These are phyloP conservation scores for Camptogramma bilineatum DNA, from an alignment of 2,888 invertebrate genomes.

Conservation along the genomic window DNA sequence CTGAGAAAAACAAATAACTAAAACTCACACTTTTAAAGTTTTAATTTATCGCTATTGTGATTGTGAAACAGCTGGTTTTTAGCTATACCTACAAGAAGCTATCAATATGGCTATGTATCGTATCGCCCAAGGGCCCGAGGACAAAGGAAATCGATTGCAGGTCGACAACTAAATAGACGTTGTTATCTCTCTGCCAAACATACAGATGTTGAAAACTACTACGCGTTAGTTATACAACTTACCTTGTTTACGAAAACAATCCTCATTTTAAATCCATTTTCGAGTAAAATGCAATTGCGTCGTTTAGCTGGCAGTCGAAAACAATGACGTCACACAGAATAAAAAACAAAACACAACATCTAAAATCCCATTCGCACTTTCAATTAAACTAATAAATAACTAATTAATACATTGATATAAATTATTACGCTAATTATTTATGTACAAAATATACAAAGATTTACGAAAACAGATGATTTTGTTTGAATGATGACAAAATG, in stretches of 20 bases:
- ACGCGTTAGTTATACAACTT: conserved; percentile 55
- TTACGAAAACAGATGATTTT: conserved; percentile 81
- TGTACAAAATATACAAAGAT: conserved; percentile 78
- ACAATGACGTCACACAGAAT: conserved; percentile 86
- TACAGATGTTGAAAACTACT: conserved; percentile 45
- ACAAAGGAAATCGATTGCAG: conserved; percentile 83
- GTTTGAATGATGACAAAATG: conserved; percentile 54
- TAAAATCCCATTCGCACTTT: conserved; percentile 63
- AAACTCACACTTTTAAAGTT: not conserved
- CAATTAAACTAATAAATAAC: conserved; percentile 53
- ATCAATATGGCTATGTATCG: conserved; percentile 44
- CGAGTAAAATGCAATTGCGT: conserved; percentile 86
- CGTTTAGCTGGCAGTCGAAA: conserved; percentile 85
- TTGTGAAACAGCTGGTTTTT: conserved; percentile 67
- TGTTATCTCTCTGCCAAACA: conserved; percentile 34
- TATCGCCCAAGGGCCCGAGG: conserved; percentile 66
- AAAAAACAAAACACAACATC: conserved; percentile 69
- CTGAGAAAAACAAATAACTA: conserved; percentile 5
- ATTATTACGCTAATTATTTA: conserved; percentile 69
- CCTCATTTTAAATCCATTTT: conserved; percentile 84
- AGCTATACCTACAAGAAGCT: conserved; percentile 39
- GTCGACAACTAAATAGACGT: conserved; percentile 50
- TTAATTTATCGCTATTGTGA: conserved; percentile 44
- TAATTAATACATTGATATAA: conserved; percentile 59
- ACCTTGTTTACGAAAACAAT: conserved; percentile 73